Evolutionary conservation across 1,140 invertebrate species (phyloP).

Genomic region (Neoseiulus cucumeris): DNA sequence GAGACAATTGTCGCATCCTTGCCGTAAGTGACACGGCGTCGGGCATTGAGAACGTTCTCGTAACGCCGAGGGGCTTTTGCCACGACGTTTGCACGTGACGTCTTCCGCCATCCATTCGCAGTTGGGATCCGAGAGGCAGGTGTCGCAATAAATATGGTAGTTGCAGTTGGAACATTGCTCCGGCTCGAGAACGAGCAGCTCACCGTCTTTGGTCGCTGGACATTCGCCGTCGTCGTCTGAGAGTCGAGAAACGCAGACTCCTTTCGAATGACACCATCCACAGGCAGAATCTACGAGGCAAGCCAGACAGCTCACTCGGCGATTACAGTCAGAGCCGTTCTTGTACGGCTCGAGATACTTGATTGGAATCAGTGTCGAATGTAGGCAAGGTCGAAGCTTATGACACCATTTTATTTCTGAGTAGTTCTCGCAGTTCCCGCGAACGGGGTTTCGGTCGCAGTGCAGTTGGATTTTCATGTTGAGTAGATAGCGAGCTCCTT

Average conservation of each 20-base stretch:
- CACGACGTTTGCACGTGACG: constrained; percentile 53
- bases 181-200: constrained; percentile 55
- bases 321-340: constrained; percentile 45
- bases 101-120: constrained; percentile 76
- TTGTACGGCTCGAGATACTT: constrained; percentile 69
- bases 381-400: neutral
- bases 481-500: constrained; percentile 4
- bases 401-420: neutral
- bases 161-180: constrained; percentile 62
- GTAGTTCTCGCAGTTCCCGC: neutral
- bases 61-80: constrained; percentile 32
- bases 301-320: constrained; percentile 59
- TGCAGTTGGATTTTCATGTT: neutral
- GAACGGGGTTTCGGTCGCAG: neutral
- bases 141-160: constrained; percentile 63
- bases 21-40: constrained; percentile 33
- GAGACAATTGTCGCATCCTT: constrained; percentile 56
- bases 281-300: constrained; percentile 71
- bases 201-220: constrained; percentile 33
- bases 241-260: constrained; percentile 18
- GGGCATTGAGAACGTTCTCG: constrained; percentile 22
- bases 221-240: neutral
- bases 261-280: constrained; percentile 55
- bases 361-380: constrained; percentile 47
- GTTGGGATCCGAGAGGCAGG: constrained; percentile 40